Conservation (phyloP, 2,888 invertebrate genomes). For the Caenorhabditis panamensis region DNA sequence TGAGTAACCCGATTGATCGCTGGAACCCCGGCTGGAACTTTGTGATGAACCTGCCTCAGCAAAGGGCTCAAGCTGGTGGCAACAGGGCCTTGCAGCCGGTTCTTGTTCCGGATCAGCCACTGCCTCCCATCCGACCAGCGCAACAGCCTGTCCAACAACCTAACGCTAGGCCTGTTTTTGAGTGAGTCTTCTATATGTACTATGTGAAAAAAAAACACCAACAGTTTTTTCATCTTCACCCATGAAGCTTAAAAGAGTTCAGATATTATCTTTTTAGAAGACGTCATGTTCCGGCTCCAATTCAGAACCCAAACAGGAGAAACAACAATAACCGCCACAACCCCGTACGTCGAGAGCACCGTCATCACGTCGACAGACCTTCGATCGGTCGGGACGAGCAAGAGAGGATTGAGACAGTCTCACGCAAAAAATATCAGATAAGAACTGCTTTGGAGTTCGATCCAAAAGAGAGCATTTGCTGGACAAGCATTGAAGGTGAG, state of each 20-base stretch:
- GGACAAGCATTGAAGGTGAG: conserved; percentile 32
- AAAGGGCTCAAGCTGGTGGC: conserved; percentile 54
- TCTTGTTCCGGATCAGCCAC: background rate
- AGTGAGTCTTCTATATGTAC: conserved; percentile 11
- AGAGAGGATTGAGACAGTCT: conserved; percentile 29
- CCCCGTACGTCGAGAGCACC: conserved; percentile 25
- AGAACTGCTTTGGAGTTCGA: conserved; percentile 49
- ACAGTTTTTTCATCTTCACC: no score
- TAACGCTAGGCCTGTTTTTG: conserved; percentile 7
- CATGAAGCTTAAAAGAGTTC: no score
- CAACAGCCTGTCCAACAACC: conserved; percentile 7
- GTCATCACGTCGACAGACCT: background rate
- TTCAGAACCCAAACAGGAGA: conserved; percentile 27
- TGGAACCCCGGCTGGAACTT: conserved; percentile 42
- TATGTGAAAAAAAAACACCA: no score
- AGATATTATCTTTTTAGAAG: no score
- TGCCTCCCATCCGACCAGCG: background rate
- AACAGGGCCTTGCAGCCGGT: conserved; percentile 36
- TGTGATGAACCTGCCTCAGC: conserved; percentile 21
- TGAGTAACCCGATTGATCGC: conserved; percentile 26
- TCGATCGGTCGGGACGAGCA: conserved; percentile 24
- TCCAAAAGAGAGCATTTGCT: conserved; percentile 31
- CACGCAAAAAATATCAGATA: conserved; percentile 30
- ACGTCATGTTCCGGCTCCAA: conserved; percentile 10
- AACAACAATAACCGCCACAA: conserved; percentile 18